phyloP scores from a whole-genome alignment of 2,113 vertebrate genomes.

The Chaetops frenatus region DNA sequence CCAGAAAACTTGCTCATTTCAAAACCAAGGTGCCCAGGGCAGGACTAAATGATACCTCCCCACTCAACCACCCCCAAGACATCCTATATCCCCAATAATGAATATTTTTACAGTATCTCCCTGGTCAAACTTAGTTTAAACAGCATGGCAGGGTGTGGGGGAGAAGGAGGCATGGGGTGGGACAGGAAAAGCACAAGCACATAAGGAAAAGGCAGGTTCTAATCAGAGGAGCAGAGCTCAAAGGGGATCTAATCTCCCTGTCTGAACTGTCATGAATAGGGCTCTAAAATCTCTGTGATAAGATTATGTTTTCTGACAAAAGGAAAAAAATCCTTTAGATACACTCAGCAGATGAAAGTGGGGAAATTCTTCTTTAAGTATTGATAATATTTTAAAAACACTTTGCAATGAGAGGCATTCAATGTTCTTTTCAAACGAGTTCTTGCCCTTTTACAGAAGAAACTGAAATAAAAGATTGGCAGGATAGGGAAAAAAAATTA shows the following conservation, averaged over 20 bases:
- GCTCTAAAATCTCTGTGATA: not conserved
- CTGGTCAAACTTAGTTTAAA: not conserved
- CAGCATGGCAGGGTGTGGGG: fast-evolving
- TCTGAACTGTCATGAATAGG: not conserved
- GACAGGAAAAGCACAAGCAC: not conserved
- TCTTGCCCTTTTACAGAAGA: not conserved
- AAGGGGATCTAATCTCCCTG: not conserved
- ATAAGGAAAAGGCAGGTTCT: not conserved
- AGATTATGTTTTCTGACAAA: constrained; percentile 14
- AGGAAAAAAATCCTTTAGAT: not conserved
- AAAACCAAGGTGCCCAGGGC: not conserved
- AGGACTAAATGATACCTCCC: not conserved
- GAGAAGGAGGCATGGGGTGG: too few species aligned
- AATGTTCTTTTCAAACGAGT: not conserved
- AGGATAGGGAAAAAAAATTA: not conserved
- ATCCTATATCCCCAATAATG: not conserved
- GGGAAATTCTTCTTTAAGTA: not conserved
- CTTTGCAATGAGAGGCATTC: not conserved
- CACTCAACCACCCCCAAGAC: not conserved
- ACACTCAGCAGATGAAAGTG: not conserved
- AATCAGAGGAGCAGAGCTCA: not conserved
- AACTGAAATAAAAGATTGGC: not conserved
- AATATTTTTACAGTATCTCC: not conserved
- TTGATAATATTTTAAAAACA: not conserved
- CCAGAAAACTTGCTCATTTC: not conserved